These are phyloP conservation scores for Argopecten irradians DNA, from an alignment of 1,140 invertebrate genomes.

Conservation along the genomic window DNA sequence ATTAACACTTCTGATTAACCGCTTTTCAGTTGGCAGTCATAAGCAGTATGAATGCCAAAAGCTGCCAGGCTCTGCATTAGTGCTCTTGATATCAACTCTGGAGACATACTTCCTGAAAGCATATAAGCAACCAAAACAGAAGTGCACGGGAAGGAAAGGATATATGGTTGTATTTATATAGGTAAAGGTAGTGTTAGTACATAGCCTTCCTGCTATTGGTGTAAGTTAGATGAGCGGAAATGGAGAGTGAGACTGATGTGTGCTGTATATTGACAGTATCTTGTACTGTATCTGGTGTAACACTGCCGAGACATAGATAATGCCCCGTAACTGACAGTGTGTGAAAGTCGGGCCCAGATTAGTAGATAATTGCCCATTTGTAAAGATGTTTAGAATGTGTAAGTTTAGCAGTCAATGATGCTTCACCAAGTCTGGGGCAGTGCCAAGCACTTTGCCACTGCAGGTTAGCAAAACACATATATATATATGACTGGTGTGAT, in stretches of 20 bases:
- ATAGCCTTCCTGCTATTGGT: too few relatives aligned
- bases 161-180: neutral
- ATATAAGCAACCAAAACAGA: neutral
- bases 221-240: neutral
- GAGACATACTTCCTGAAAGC: neutral
- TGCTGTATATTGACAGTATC: slow-evolving; percentile 21
- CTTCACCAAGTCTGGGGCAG: slow-evolving; percentile 19
- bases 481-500: neutral
- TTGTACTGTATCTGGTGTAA: neutral
- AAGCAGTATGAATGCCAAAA: too few relatives aligned
- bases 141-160: neutral
- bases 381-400: slow-evolving; percentile 23
- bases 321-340: neutral
- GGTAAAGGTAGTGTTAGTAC: neutral
- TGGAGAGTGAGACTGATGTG: neutral
- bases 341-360: slow-evolving; percentile 2
- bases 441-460: slow-evolving; percentile 6
- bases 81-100: neutral
- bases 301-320: neutral
- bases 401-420: slow-evolving; percentile 22
- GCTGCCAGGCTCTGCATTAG: neutral
- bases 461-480: neutral
- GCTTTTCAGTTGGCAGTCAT: too few relatives aligned
- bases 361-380: slow-evolving; percentile 21
- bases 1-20: too few relatives aligned